These are phyloP conservation scores for Perizoma affinitatum DNA, from an alignment of 2,888 invertebrate genomes.

Conservation along the genomic window DNA sequence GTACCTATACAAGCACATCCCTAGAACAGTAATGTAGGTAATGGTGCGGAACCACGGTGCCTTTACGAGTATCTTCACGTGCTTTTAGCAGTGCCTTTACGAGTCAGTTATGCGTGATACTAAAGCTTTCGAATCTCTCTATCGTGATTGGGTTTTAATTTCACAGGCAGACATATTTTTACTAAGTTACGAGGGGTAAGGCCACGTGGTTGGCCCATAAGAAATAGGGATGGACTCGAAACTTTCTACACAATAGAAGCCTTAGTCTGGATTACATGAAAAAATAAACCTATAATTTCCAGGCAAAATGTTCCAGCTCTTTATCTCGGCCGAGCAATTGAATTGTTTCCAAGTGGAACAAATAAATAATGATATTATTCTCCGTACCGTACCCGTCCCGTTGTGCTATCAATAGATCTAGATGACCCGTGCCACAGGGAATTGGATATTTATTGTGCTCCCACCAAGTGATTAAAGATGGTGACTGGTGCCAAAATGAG, in stretches of 20 bases:
- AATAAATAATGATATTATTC: neutral
- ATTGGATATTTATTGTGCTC: constrained; percentile 20
- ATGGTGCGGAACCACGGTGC: constrained; percentile 9
- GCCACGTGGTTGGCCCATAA: no score
- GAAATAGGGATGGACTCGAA: no score
- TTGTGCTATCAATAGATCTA: neutral
- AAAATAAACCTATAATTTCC: no score
- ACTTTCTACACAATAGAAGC: no score
- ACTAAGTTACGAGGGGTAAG: no score
- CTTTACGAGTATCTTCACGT: constrained; percentile 4
- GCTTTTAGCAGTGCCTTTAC: constrained; percentile 1
- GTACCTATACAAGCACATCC: neutral
- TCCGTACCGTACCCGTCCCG: neutral
- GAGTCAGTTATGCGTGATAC: neutral
- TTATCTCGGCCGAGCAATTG: no score
- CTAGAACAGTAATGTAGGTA: constrained; percentile 3
- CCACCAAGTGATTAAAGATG: constrained; percentile 20
- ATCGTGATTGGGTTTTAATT: neutral
- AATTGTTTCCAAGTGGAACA: neutral
- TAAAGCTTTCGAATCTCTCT: neutral
- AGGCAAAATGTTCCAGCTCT: no score
- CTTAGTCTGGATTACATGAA: no score
- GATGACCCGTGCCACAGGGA: constrained; percentile 17
- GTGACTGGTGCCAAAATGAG: constrained; percentile 21
- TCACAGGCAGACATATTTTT: neutral